A percentile compares a stretch with the other conserved stretches of the same genome.
Conservation (phyloP, 2,888 invertebrate species). For the Amphipoea lucens region DNA sequence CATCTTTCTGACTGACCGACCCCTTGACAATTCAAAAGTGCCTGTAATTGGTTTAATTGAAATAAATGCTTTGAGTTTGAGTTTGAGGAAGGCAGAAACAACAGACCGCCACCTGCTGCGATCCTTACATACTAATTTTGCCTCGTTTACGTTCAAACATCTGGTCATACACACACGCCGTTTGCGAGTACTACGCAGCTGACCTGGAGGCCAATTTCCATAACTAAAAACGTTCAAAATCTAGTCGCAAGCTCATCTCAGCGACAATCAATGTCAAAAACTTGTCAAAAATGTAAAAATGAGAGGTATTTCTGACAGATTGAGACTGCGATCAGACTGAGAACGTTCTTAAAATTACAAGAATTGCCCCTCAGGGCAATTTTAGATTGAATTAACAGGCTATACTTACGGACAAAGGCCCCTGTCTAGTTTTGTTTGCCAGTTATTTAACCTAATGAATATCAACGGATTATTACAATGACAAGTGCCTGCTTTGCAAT, state of each 20-base stretch:
- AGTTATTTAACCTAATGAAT: not conserved
- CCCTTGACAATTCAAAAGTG: too few relatives aligned
- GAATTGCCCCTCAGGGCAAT: too few relatives aligned
- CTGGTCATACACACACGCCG: not conserved
- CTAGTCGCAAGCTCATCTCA: not conserved
- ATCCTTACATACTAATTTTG: too few relatives aligned
- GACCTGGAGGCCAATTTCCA: not conserved
- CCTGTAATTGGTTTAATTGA: too few relatives aligned
- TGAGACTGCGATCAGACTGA: too few relatives aligned
- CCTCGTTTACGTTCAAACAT: too few relatives aligned
- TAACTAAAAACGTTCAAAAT: not conserved
- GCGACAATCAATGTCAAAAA: not conserved
- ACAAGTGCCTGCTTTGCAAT: not conserved
- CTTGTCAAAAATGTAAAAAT: not conserved
- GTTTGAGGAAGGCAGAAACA: too few relatives aligned
- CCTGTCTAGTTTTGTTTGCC: not conserved
- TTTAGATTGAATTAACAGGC: not conserved
- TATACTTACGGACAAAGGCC: not conserved
- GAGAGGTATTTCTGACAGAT: not conserved
- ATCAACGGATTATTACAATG: not conserved
- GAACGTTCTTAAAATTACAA: too few relatives aligned
- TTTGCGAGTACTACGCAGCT: not conserved
- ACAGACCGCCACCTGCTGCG: too few relatives aligned
- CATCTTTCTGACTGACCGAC: too few relatives aligned
- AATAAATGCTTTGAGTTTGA: too few relatives aligned